Base-by-base conservation (phyloP, 2,113 vertebrate genomes). In the Podilymbus podiceps region DNA sequence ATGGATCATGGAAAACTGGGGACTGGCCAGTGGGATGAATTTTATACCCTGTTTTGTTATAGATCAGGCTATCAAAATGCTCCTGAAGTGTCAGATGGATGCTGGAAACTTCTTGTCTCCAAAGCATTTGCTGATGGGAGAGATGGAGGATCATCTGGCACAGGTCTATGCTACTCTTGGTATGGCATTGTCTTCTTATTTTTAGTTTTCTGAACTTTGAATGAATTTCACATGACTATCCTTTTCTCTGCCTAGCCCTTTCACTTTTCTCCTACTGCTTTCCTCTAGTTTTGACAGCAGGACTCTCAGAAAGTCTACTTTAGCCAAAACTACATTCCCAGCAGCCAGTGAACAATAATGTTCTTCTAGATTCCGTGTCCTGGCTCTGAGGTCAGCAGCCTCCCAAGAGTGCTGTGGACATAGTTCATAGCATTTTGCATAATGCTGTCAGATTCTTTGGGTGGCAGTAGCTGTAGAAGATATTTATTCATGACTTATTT, bases 101-200 rank as follows among this genome's bases (percentile, higher is more conserved):
- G 98, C 98, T 22, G 84, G 94, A 72, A 89, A 75, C 50, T 98
- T 99, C 96, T 97, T 99, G n/a, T 97, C 97, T 21, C 96, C 97
- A 44, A 97, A 97, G 12, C 99, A 99, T 91, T 95, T 98, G 15
- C 8, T 99, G 56, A 96, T 98, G 62, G 99, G 99, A 15, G 97
- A 99, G 94, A 94, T 99, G 28, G 98, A 98, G 42, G 99, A 99
- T 82, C 80, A 91, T 50, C 97, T 98, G 74, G 99, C 99, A 31
- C 98, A 98, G 94, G 98, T 98, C 9, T 98, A 98, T 23, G 99
- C 98, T 27, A 97, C 98, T 28, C 97, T 98, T 95, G 99, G 99
- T 99, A 98, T 69, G 87, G 16, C 40, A 50, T 46, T 55, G 47
- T 90, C 47, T 25, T 79, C 56, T 93, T 46, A 11, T 33, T 44